These are phyloP conservation scores for Calcarius ornatus DNA, from an alignment of 2,113 vertebrate species.

Conservation along the genomic window DNA sequence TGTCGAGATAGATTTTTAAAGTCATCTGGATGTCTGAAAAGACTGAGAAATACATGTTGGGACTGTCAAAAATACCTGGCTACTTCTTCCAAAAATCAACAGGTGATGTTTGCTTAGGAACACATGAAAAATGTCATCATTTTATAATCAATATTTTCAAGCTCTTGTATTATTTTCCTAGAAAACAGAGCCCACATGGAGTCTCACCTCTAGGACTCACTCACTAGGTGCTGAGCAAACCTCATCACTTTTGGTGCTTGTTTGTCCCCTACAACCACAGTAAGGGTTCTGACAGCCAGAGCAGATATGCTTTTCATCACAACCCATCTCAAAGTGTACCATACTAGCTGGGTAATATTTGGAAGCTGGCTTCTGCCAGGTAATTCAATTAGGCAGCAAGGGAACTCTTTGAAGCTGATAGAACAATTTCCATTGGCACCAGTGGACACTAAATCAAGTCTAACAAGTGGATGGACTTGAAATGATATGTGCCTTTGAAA, in stretches of 20 bases:
- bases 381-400: background rate
- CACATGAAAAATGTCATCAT: background rate
- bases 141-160: background rate
- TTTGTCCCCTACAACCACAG: background rate
- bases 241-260: background rate
- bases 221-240: background rate
- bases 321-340: background rate
- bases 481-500: background rate
- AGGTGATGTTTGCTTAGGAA: background rate
- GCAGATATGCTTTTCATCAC: background rate
- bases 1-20: background rate
- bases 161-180: background rate
- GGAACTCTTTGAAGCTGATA: background rate
- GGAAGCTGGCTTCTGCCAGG: background rate
- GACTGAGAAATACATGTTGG: background rate
- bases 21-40: background rate
- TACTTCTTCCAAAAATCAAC: background rate
- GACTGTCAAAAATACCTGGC: background rate
- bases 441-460: background rate
- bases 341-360: background rate
- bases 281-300: background rate
- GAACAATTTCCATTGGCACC: background rate
- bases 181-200: background rate
- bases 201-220: background rate
- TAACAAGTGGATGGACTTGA: background rate